These are phyloP conservation scores for Sericinus montela DNA, from an alignment of 2,888 invertebrate species.

Conservation along the genomic window DNA sequence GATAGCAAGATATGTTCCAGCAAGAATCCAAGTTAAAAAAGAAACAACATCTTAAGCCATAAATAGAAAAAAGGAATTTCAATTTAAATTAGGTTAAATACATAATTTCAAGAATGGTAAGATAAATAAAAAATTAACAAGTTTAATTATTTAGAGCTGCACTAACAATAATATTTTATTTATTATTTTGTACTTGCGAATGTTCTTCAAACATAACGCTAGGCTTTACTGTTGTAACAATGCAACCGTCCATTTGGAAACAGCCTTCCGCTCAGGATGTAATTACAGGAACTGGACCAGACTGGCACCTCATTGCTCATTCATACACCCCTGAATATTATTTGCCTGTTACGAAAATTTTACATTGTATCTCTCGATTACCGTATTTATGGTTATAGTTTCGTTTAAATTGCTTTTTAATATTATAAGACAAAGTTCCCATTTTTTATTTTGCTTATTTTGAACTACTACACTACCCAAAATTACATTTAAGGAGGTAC, in stretches of 20 bases:
- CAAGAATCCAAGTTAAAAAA: no score
- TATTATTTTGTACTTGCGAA: neutral
- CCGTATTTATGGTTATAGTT: conserved; percentile 5
- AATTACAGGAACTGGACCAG: conserved; percentile 18
- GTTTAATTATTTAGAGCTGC: no score
- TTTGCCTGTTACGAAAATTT: conserved; percentile 18
- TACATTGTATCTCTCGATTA: conserved; percentile 11
- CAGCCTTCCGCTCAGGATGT: conserved; percentile 9
- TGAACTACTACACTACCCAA: no score
- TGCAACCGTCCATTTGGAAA: conserved; percentile 5
- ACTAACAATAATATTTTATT: no score
- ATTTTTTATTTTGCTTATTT: no score
- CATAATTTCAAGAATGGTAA: neutral
- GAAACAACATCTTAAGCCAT: no score
- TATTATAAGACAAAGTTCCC: no score
- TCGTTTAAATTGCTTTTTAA: neutral
- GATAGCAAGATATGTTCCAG: no score
- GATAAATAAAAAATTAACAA: no score
- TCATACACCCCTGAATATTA: conserved; percentile 8
- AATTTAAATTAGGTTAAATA: no score
- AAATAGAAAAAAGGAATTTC: no score
- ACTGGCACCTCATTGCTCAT: conserved; percentile 16
- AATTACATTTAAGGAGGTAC: no score
- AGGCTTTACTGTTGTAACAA: conserved; percentile 1
- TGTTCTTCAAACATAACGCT: neutral